Conservation (phyloP, 2,113 vertebrate genomes). For the Hypanus sabinus region DNA sequence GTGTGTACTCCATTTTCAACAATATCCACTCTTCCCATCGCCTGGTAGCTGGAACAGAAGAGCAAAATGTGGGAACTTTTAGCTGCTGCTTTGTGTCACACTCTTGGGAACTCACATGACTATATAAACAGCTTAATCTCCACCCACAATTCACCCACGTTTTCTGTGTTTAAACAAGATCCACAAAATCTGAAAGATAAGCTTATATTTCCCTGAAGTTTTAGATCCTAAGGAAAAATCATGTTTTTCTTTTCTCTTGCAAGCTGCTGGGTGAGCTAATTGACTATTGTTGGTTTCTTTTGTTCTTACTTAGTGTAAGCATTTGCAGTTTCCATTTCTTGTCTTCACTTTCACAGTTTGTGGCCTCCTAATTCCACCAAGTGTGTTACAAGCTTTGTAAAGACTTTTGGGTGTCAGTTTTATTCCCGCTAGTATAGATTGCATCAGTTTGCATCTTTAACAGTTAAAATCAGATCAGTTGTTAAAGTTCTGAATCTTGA, state of each 20-base stretch:
- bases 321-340: neutral
- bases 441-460: neutral
- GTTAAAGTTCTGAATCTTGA: too few species aligned
- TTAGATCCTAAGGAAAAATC: neutral
- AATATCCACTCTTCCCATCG: neutral
- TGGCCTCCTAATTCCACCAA: neutral
- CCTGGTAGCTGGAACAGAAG: neutral
- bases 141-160: neutral
- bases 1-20: neutral
- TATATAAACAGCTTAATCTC: constrained; percentile 27
- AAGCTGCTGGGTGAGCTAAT: neutral
- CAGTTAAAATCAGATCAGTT: too few species aligned
- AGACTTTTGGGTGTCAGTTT: neutral
- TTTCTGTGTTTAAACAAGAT: constrained; percentile 21
- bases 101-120: neutral
- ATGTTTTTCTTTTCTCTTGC: neutral
- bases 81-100: neutral
- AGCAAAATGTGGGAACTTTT: constrained; percentile 20
- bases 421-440: neutral
- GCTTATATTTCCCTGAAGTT: neutral
- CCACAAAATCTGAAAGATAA: neutral
- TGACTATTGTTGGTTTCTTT: neutral
- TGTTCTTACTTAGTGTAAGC: neutral
- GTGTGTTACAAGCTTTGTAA: neutral
- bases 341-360: neutral